Conservation (phyloP, 2,113 vertebrate species). For the Sander vitreus region DNA sequence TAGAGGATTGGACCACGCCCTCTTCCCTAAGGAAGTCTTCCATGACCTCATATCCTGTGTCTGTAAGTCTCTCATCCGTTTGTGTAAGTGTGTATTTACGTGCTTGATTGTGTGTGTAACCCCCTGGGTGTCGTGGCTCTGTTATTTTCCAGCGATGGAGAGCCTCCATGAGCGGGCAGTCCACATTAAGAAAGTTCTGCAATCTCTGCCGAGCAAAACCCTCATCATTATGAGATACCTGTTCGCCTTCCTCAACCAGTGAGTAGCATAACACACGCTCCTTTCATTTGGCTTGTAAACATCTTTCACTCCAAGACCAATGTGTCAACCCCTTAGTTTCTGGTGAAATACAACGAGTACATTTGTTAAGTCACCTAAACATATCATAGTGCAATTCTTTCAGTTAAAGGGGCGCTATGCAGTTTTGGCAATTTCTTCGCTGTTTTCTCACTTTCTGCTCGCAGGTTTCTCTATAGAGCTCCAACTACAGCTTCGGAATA, state of each 20-base stretch:
- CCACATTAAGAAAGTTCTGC: slow-evolving; percentile 92
- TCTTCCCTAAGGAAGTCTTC: slow-evolving; percentile 99
- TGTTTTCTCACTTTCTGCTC: too few species aligned
- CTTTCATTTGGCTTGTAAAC: too few species aligned
- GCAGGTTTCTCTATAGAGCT: too few species aligned
- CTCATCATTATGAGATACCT: slow-evolving; percentile 99
- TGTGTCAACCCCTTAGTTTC: too few species aligned
- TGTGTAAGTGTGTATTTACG: slow-evolving; percentile 83
- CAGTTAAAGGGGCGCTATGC: too few species aligned
- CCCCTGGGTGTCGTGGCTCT: slow-evolving; percentile 72
- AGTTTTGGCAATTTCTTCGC: too few species aligned
- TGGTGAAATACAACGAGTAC: too few species aligned
- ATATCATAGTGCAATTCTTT: too few species aligned
- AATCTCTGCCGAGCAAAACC: slow-evolving; percentile 90
- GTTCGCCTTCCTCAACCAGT: slow-evolving; percentile 98
- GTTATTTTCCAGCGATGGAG: slow-evolving; percentile 91
- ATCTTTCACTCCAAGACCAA: too few species aligned
- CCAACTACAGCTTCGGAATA: too few species aligned
- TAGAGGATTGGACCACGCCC: slow-evolving; percentile 93
- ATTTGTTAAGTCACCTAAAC: too few species aligned
- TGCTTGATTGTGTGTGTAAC: slow-evolving; percentile 44
- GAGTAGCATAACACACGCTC: slow-evolving; percentile 79
- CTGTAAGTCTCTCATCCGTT: slow-evolving; percentile 86
- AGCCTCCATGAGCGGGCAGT: slow-evolving; percentile 93
- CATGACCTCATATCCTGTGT: slow-evolving; percentile 97